Conservation (phyloP, 2,888 invertebrate species). For the Ischnura elegans region DNA sequence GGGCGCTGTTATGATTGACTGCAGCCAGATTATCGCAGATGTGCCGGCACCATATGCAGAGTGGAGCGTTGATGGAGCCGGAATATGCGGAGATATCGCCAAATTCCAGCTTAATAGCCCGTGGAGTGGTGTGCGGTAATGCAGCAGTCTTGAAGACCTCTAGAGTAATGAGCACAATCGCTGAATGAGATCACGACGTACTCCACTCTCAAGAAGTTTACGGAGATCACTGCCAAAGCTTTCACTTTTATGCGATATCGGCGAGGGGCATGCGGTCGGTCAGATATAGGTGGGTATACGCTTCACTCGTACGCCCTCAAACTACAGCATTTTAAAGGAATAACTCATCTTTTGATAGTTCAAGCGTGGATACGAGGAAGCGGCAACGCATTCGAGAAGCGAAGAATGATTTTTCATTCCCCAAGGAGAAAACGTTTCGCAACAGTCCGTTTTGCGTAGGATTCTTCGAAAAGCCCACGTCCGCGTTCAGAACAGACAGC, state of each 20-base stretch:
- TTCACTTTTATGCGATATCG: not conserved
- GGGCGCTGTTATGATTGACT: not conserved
- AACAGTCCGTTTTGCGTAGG: not conserved
- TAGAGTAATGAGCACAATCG: not conserved
- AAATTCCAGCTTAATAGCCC: not conserved
- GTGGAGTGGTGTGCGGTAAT: not conserved
- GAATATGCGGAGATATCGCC: not conserved
- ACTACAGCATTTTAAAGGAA: not conserved
- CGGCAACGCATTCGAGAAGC: too few relatives aligned
- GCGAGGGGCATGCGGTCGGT: not conserved
- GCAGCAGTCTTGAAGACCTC: not conserved
- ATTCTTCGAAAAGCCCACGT: slow-evolving; percentile 22
- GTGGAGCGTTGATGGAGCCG: not conserved
- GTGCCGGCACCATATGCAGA: not conserved
- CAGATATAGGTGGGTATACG: too few relatives aligned
- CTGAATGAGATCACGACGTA: not conserved
- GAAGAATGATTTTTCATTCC: slow-evolving; percentile 3
- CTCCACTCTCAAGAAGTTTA: not conserved
- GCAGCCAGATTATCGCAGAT: not conserved
- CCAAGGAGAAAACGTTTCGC: slow-evolving; percentile 19
- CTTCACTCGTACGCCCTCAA: not conserved
- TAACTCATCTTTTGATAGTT: not conserved
- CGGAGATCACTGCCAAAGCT: not conserved
- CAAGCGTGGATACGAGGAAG: not conserved
- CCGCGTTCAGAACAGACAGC: not conserved